Conservation (phyloP, 2,797 vertebrate genomes). For the Hippopotamyrus pictus region DNA sequence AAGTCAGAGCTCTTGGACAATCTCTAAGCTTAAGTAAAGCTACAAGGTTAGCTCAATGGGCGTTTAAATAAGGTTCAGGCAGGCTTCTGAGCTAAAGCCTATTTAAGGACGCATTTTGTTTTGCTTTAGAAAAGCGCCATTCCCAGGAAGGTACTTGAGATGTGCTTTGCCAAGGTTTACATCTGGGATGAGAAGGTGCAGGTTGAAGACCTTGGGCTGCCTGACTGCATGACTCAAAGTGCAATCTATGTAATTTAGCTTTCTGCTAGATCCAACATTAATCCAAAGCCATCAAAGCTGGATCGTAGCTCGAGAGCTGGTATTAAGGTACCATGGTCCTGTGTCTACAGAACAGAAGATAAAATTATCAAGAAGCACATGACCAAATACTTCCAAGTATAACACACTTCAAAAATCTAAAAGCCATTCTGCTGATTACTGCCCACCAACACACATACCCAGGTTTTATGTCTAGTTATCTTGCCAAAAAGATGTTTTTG, state of each 20-base stretch:
- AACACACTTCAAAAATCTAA: neutral
- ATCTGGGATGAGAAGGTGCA: neutral
- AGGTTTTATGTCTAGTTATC: neutral
- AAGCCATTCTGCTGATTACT: neutral
- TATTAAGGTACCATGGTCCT: neutral
- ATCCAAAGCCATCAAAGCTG: neutral
- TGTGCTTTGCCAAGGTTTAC: neutral
- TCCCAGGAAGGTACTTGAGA: neutral
- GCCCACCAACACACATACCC: neutral
- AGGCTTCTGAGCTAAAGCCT: neutral
- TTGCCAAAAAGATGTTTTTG: neutral
- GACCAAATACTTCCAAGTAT: neutral
- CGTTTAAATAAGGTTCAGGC: neutral
- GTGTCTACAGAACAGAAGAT: neutral
- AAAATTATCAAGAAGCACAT: neutral
- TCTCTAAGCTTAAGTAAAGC: neutral
- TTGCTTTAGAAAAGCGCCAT: neutral
- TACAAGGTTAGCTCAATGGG: neutral
- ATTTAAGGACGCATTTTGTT: neutral
- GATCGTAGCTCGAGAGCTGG: neutral
- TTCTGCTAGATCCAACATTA: neutral
- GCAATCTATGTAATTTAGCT: neutral
- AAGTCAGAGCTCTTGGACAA: neutral
- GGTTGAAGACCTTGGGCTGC: neutral
- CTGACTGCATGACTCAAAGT: neutral